Evolutionary conservation across 2,888 invertebrate species (phyloP).

Genomic region (Drosophila setosimentum): DNA sequence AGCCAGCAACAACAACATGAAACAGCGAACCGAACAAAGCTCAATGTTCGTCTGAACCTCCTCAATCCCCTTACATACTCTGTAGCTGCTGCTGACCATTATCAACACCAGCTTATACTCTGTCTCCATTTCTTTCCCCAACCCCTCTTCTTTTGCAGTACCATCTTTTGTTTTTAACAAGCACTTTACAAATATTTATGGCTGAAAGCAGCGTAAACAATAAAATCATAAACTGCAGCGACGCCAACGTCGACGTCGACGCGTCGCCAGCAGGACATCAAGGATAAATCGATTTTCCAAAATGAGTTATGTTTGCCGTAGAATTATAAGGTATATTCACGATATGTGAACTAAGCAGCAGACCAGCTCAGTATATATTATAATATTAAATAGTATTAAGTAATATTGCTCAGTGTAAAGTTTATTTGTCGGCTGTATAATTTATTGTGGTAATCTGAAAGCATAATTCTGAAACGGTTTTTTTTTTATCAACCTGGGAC

Average conservation of each 20-base stretch:
- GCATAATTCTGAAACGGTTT: neutral
- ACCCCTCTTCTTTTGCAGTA: conserved; percentile 5
- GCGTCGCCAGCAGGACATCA: conserved; percentile 37
- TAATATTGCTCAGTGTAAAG: neutral
- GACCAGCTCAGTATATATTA: conserved; percentile 1
- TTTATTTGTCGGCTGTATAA: too few species aligned
- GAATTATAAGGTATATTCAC: conserved; percentile 6
- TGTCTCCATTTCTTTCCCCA: conserved; percentile 28
- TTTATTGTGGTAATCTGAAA: too few species aligned
- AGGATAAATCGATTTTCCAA: conserved; percentile 74
- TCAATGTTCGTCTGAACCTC: conserved; percentile 16
- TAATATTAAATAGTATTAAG: neutral
- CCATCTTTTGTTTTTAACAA: conserved; percentile 79
- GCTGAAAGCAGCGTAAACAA: conserved; percentile 74
- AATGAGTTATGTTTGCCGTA: conserved; percentile 71
- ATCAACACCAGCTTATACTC: conserved; percentile 54
- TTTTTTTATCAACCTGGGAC: neutral
- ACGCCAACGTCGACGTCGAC: conserved; percentile 21
- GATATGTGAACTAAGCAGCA: conserved; percentile 9
- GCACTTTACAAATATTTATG: conserved; percentile 80
- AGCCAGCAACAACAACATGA: conserved; percentile 21
- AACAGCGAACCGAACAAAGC: conserved; percentile 48
- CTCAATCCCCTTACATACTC: neutral
- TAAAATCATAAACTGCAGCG: conserved; percentile 79
- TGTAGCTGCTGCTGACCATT: conserved; percentile 50